Evolutionary conservation across 2,888 invertebrate species (phyloP), one percentile per base, ranked within the genome.

Genomic region (Lysandra coridon): DNA sequence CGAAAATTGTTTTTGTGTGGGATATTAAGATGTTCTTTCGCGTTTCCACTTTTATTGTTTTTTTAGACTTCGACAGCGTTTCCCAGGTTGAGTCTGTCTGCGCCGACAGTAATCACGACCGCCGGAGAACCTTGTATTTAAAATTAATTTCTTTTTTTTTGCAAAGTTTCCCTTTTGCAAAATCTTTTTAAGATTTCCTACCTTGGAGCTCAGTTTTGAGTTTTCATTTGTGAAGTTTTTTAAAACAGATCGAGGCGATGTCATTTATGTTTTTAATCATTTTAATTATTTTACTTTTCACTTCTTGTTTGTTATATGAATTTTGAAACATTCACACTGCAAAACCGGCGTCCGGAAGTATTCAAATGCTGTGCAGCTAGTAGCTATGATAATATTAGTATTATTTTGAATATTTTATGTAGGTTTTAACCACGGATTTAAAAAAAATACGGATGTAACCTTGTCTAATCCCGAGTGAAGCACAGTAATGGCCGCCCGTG

Each of bases 1-100:
- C 37, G 33, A 14, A 77, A 77, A 30, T 79, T 73, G 17, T 80
- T 74, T 79, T 78, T 30, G 44, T 90, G 74, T 17, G 73, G 1
- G 14, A n/a, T 40, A n/a, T 17, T 30, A 7, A 64, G 23, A 62
- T 62, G 23, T 62, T 62, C 49, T 49, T 49, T 49, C 23, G n/a
- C 23, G 10, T n/a, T 62, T 62, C 1, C 23, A 62, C 5, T 62
- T 62, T 62, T 62, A 7, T 23, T 23, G 60, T 62, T 62, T 62
- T 64, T 64, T 30, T 64, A 23, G 64, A 30, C 30, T 64, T 30
- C 30, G 30, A 23, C 10, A 12, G 30, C 10, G 23, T 23, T 64
- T 30, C 30, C 23, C 30, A 10, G 30, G 30, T 64, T 23, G 23
- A 64, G 64, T 30, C 3, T 64, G 64, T 64, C 64, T 64, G 23